These are phyloP conservation scores for Acanthurus lineatus DNA, from an alignment of 2,797 vertebrate genomes.

Conservation along the genomic window DNA sequence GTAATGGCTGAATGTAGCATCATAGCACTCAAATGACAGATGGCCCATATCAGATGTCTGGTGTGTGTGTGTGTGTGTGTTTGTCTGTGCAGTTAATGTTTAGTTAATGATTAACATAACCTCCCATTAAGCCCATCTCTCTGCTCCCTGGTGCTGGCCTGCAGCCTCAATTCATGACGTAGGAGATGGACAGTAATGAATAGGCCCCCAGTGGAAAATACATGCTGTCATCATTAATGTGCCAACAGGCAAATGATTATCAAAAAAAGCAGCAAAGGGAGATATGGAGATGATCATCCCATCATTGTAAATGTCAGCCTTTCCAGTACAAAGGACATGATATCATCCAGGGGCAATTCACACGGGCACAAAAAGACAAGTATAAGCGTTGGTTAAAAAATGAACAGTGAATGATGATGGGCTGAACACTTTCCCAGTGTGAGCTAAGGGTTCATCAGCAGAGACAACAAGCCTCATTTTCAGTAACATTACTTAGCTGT, in stretches of 20 bases:
- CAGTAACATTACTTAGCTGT: background rate
- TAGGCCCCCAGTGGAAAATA: constrained; percentile 67
- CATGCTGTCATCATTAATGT: constrained; percentile 60
- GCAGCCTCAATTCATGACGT: constrained; percentile 65
- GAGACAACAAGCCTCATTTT: too few relatives aligned
- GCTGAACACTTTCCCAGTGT: background rate
- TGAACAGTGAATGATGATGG: background rate
- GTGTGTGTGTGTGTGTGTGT: constrained; percentile 46
- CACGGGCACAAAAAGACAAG: background rate
- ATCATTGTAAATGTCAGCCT: constrained; percentile 60
- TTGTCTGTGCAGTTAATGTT: constrained; percentile 66
- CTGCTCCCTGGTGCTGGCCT: constrained; percentile 49
- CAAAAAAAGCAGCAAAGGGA: constrained; percentile 14
- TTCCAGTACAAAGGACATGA: background rate
- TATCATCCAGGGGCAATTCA: constrained; percentile 6
- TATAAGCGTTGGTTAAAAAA: background rate
- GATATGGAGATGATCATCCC: constrained; percentile 39
- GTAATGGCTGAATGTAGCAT: constrained; percentile 46
- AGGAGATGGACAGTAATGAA: constrained; percentile 69
- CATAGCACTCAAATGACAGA: constrained; percentile 67
- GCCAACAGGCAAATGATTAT: constrained; percentile 62
- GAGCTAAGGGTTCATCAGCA: background rate
- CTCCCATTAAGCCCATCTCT: constrained; percentile 75
- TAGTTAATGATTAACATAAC: constrained; percentile 80
- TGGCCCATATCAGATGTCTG: constrained; percentile 75